A percentile compares a stretch with the other conserved stretches of the same genome.
Evolutionary conservation across 2,888 invertebrate genomes (phyloP).

Genomic region (Cerastis leucographa): DNA sequence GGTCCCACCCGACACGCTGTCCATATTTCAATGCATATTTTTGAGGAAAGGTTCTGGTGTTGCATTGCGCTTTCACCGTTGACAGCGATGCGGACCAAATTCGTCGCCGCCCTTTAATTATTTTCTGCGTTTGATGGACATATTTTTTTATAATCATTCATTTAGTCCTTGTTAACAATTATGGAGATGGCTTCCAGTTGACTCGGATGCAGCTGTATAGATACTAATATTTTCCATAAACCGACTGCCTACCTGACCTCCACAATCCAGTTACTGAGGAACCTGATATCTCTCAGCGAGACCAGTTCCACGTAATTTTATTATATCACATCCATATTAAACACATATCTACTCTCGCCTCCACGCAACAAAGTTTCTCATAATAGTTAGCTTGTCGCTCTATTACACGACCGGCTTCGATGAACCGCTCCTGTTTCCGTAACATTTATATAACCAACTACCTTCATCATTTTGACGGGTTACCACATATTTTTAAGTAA

Average conservation of each 20-base stretch:
- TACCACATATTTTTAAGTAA: constrained; percentile 25
- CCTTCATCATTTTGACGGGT: constrained; percentile 56
- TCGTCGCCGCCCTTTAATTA: not conserved
- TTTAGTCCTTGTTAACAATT: not conserved
- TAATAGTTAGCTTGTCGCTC: constrained; percentile 74
- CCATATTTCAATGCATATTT: constrained; percentile 13
- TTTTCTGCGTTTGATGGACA: not conserved
- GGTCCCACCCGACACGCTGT: not conserved
- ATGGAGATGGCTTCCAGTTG: not conserved
- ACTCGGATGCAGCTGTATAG: not conserved
- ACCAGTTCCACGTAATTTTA: not conserved
- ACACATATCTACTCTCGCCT: constrained; percentile 47
- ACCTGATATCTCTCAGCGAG: not conserved
- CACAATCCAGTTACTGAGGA: not conserved
- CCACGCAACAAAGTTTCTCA: constrained; percentile 70
- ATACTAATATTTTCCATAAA: not conserved
- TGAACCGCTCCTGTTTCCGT: constrained; percentile 43
- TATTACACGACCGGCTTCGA: constrained; percentile 68
- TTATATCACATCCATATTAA: constrained; percentile 46
- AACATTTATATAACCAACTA: constrained; percentile 63
- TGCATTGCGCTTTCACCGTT: not conserved
- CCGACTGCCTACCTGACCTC: not conserved
- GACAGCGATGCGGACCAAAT: no score
- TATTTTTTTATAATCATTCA: not conserved
- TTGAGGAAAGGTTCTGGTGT: not conserved